A percentile compares a stretch with the other conserved stretches of the same genome.
Conservation (phyloP, 2,888 invertebrate species). For the Linnaemya vulpina region DNA sequence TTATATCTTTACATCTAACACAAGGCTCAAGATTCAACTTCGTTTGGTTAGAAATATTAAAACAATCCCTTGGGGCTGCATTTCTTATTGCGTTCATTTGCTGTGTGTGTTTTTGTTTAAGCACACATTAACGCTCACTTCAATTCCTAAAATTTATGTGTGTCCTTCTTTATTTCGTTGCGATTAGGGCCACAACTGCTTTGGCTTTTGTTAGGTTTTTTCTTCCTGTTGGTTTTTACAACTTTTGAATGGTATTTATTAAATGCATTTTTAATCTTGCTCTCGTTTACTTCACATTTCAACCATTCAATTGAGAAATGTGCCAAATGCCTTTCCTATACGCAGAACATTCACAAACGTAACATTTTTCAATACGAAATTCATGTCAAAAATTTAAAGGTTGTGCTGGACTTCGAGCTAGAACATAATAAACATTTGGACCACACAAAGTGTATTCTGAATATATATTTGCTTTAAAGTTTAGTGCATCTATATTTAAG, state of each 20-base stretch:
- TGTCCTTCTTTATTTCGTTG: conserved; percentile 63
- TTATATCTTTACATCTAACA: conserved; percentile 10
- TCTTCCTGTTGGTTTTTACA: conserved; percentile 20
- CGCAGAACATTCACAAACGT: too few species aligned
- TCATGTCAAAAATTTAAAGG: too few species aligned
- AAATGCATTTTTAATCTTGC: conserved; percentile 82
- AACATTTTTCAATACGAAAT: too few species aligned
- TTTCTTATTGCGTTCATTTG: conserved; percentile 44
- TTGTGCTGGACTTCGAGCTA: too few species aligned
- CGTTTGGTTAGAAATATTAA: conserved; percentile 66
- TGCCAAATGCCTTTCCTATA: too few species aligned
- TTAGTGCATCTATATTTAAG: too few species aligned
- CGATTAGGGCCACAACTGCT: conserved; percentile 46
- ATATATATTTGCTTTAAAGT: too few species aligned
- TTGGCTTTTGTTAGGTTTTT: conserved; percentile 50
- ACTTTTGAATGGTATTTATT: conserved; percentile 74
- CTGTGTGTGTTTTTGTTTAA: neutral
- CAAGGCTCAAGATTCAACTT: conserved; percentile 36
- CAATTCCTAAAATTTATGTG: conserved; percentile 37
- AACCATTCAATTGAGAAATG: conserved; percentile 75
- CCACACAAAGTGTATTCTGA: too few species aligned
- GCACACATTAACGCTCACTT: conserved; percentile 56
- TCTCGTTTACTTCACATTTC: conserved; percentile 36
- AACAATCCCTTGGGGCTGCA: conserved; percentile 65
- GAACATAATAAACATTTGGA: too few species aligned